Evolutionary conservation across 1,140 invertebrate genomes (phyloP).

Genomic region (Meloidogyne chitwoodi): DNA sequence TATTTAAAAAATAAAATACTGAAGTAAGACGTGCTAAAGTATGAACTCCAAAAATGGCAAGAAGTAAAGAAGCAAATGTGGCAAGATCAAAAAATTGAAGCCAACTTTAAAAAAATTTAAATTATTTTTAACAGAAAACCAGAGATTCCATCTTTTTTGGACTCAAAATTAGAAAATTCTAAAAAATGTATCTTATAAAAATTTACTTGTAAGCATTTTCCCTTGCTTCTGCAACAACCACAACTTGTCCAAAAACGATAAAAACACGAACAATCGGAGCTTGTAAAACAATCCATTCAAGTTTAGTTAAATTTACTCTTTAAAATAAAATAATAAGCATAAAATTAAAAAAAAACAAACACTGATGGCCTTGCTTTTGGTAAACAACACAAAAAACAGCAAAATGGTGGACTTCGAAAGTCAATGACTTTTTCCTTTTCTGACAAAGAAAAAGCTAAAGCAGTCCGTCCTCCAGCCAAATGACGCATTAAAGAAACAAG

Average conservation of each 20-base stretch:
- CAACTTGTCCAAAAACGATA: conserved; percentile 30
- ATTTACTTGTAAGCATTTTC: conserved; percentile 25
- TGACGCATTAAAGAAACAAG: conserved; percentile 41
- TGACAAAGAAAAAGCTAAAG: conserved; percentile 19
- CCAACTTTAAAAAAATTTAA: conserved; percentile 26
- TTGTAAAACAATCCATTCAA: conserved; percentile 43
- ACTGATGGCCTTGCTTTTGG: conserved; percentile 30
- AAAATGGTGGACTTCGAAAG: conserved; percentile 38
- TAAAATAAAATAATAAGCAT: background rate
- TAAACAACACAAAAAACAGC: conserved; percentile 30
- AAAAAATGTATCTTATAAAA: background rate
- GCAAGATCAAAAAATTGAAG: conserved; percentile 43
- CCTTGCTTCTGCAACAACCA: conserved; percentile 25
- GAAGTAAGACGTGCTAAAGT: conserved; percentile 40
- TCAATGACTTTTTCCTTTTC: conserved; percentile 21
- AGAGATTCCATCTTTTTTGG: no score
- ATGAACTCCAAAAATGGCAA: conserved; percentile 42
- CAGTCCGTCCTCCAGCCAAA: conserved; percentile 16
- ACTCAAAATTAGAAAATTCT: no score
- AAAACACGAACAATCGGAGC: conserved; percentile 39
- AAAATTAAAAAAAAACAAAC: conserved; percentile 14
- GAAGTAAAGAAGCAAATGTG: conserved; percentile 34
- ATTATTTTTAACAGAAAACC: conserved; percentile 4
- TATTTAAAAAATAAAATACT: conserved; percentile 6
- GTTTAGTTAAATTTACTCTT: conserved; percentile 27